Evolutionary conservation across 2,797 vertebrate genomes (phyloP), one percentile per base, ranked within the genome.

Genomic region (Alectoris magna): DNA sequence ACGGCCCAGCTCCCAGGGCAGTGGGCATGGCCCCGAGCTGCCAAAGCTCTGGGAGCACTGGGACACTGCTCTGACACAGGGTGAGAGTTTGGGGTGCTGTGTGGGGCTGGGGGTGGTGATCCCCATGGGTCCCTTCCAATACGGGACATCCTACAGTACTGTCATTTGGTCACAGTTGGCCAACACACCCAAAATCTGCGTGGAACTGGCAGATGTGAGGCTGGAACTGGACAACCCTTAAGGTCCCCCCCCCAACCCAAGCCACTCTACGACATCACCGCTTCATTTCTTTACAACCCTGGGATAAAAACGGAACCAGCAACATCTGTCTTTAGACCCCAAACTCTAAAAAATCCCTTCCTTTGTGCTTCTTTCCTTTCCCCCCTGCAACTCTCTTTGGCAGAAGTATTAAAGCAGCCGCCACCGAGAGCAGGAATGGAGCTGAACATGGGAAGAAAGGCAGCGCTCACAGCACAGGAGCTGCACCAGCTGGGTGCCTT

Each of bases 371-470:
- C 5, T 41, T 14, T 34, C 14, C 27, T 14, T 22, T 4, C 5
- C 8, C 5, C 41, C n/a, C 58, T 2, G 6, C 64, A 70, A 85
- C 71, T 36, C 60, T 51, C 79, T 58, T 81, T 79, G 91, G 89
- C 92, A 92, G 76, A 49, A 90, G 36, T 89, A 89, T 27, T 18
- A 73, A 85, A 85, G 36, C 91, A 96, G 93, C 93, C 93, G 92
- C 92, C 84, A 74, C 13, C 1, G 6, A 69, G 71, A 90, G 86
- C 3, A 81, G 60, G 76, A 88, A 73, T 5, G 16, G 91, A 89
- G 84, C 46, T 43, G 41, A 44, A 53, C 81, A 77, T 80, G 31
- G 10, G 73, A 43, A 78, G 89, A 87, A 92, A 74, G 2, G 46
- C 83, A 58, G 68, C 0, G 10, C 84, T 83, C 85, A 82, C 75